Evolutionary conservation across 1,140 invertebrate species (phyloP), one percentile per base, ranked within the genome.

Genomic region (Drosophila ogumai): DNA sequence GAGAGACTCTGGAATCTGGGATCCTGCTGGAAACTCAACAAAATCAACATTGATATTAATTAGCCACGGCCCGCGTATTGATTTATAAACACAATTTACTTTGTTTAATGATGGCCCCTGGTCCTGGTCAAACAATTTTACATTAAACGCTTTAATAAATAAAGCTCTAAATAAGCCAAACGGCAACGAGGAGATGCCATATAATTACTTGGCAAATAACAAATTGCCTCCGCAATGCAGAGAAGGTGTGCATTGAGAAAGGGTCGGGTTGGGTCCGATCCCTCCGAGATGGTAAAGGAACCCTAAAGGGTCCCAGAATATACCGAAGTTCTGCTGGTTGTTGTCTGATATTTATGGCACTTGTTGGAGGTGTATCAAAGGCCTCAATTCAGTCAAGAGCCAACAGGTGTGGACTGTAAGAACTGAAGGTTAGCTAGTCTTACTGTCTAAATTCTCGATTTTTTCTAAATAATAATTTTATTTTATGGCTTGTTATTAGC

Each of bases 71-170:
- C 40, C n/a, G 41, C 19, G 38, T 66, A 77, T 82, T 81, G 79
- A 82, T 86, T 87, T 86, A 79, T 87, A 82, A 47, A 43, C 50
- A 68, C 66, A 81, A 75, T 79, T 68, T 76, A 25, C 59, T 73
- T 71, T 75, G 77, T 59, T 79, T 86, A 86, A 86, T 86, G 79
- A 81, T 79, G 82, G 69, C 85, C 79, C 59, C 55, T 54, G 81
- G 81, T 47, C 78, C 74, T 90, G 80, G 67, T 40, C 85, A 90
- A 90, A 90, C 86, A 90, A 90, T 90, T 90, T 77, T 90, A 88
- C 86, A 90, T 90, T 90, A 90, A 90, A 85, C 79, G 86, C 81
- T 79, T 85, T 90, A 81, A 90, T 90, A 90, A 90, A 90, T 90
- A 90, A 90, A 86, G 79, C 72, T 79, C 65, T 76, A 87, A 87